Base-by-base conservation (phyloP, 2,888 invertebrate species). In the Drosophila tanythrix region DNA sequence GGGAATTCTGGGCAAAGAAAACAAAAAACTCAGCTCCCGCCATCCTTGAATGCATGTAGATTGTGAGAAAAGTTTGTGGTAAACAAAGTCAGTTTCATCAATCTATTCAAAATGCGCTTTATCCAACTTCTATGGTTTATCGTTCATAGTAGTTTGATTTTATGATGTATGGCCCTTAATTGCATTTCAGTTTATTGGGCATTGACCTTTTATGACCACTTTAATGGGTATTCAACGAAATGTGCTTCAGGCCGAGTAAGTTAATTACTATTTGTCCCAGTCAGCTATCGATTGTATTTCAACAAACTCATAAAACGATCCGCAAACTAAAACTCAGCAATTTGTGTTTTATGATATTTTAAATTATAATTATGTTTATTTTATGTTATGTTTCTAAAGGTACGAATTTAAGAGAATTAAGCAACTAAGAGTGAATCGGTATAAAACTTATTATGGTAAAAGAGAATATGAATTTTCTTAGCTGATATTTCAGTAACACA, bases 91-190 rank as follows among this genome's bases (percentile, higher is more conserved):
- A 63, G 73, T 70, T 82, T 58, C 43, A 48, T 58, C 36, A 51
- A 48, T 40, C 63, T 35, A 27, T 38, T 62, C n/a, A 29, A 52
- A 60, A 58, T 62, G 61, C 33, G 27, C 25, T 60, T 52, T 63
- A 25, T 48, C 18, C 29, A 65, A 46, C 35, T 63, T 63, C 31
- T 35, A 55, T 55, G 40, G 60, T 52, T 65, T 67, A 59, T 52
- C 51, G 61, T 67, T 70, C 65, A 70, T 67, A 59, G 67, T 62
- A 66, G 60, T 67, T 71, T 57, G 52, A 67, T 71, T 85, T 88
- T 82, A 85, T 65, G 61, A 70, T 58, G 76, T 48, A 53, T 64
- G 59, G 18, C n/a, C 65, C 74, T 79, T 82, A 76, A 88, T 68
- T 79, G 64, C 67, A 70, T 50, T 10, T 10, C 56, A 46, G 40